Base-by-base conservation (phyloP, 2,797 vertebrate species). In the Taeniopygia guttata region DNA sequence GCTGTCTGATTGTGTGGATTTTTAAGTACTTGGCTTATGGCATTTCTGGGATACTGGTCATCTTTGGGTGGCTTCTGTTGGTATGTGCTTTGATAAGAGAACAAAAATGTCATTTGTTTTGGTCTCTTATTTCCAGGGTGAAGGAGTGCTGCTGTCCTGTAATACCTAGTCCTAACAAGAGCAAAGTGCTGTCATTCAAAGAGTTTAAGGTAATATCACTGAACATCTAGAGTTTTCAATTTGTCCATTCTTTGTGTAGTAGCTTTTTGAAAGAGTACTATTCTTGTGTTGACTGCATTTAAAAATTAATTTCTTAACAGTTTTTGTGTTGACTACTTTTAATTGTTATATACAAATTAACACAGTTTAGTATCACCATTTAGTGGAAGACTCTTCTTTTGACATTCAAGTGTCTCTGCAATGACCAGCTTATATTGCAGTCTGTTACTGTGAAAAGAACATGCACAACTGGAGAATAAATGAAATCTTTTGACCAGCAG, bases 151-250 rank as follows among this genome's bases (percentile, higher is more conserved):
- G 97, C 75, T 98, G 94, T 48, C 98, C 98, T 63, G 82, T 96
- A 69, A 97, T 98, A 84, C 98, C 98, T 30, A 97, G 96, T 79
- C 98, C 98, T 43, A 97, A 93, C 29, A 97, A 97, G 60, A 98
- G 97, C 93, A 95, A 94, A 72, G 96, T 97, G 29, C 82, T 98
- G n/a, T 97, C 97, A 27, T 86, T 97, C 43, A 78, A 96, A 68
- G 97, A 96, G 27, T 89, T 90, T 76, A 97, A 97, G 96, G 97
- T 97, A 96, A 88, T 80, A 49, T 49, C 32, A 66, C 22, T 29
- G n/a, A 55, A 95, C 85, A 86, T 25, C 3, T 22, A 10, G 12
- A 30, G 8, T 25, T 54, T 85, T 73, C 22, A 12, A 13, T 70
- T 87, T 82, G 60, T 74, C 14, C 20, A 12, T 56, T 88, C 23